phyloP scores from a whole-genome alignment of 2,113 vertebrate genomes.

The Apaloderma vittatum region DNA sequence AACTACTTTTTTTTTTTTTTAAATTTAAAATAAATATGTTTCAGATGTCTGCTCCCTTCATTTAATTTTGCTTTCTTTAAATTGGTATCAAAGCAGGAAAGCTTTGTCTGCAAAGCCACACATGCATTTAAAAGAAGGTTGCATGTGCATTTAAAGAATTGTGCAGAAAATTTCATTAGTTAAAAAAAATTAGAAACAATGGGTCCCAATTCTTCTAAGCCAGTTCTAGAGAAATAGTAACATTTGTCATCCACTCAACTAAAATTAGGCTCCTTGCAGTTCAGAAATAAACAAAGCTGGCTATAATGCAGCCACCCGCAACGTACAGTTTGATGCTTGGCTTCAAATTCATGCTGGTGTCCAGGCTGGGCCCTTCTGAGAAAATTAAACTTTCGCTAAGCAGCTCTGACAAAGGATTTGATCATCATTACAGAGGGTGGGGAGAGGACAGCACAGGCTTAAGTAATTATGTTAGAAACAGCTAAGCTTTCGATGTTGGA shows the following conservation, averaged over 20 bases:
- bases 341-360: not conserved
- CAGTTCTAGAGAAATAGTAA: not conserved
- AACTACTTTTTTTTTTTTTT: not conserved
- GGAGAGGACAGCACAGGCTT: not conserved
- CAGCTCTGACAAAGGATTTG: not conserved
- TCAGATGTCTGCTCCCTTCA: not conserved
- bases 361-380: not conserved
- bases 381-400: not conserved
- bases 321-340: not conserved
- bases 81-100: not conserved
- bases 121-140: no score
- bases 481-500: not conserved
- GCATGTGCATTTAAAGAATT: not conserved
- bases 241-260: not conserved
- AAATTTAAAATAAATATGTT: not conserved
- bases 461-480: not conserved
- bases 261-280: not conserved
- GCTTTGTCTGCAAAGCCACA: not conserved
- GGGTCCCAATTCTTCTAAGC: not conserved
- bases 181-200: not conserved
- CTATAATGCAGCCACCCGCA: not conserved
- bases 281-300: not conserved
- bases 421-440: no score
- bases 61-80: not conserved
- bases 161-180: not conserved